Evolutionary conservation across 1,140 invertebrate genomes (phyloP).

Genomic region (Heliothis virescens): DNA sequence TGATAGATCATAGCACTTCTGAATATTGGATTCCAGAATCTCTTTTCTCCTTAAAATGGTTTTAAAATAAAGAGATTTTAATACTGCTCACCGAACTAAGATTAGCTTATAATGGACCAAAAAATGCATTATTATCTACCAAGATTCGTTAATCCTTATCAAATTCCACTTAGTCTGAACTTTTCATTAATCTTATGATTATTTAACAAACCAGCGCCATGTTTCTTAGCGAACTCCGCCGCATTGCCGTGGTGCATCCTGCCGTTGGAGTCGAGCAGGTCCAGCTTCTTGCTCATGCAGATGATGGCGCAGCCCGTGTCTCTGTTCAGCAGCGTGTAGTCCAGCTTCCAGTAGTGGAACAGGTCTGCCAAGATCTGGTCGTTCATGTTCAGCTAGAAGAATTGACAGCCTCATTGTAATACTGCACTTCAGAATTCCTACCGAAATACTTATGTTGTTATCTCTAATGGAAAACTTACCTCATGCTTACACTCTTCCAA

Average conservation of each 20-base stretch:
- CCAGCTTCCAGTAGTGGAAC: slow-evolving; percentile 73
- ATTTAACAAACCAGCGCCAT: slow-evolving; percentile 67
- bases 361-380: slow-evolving; percentile 68
- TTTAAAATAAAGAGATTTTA: no score
- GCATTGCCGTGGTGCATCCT: slow-evolving; percentile 74
- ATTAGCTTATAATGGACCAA: no score
- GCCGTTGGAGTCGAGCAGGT: slow-evolving; percentile 65
- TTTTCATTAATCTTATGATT: no score
- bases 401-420: neutral
- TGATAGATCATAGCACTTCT: no score
- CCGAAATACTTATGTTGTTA: neutral
- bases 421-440: neutral
- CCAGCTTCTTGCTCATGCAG: slow-evolving; percentile 74
- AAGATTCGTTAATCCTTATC: no score
- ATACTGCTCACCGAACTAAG: no score
- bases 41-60: no score
- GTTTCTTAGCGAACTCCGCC: slow-evolving; percentile 65
- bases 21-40: neutral
- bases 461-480: slow-evolving; percentile 53
- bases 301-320: slow-evolving; percentile 73
- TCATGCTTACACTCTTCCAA: slow-evolving; percentile 71
- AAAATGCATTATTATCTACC: no score
- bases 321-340: slow-evolving; percentile 59
- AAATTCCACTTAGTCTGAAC: no score
- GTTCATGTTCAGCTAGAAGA: slow-evolving; percentile 30